Conservation (phyloP, 2,888 invertebrate species). For the Cephus runcator region DNA sequence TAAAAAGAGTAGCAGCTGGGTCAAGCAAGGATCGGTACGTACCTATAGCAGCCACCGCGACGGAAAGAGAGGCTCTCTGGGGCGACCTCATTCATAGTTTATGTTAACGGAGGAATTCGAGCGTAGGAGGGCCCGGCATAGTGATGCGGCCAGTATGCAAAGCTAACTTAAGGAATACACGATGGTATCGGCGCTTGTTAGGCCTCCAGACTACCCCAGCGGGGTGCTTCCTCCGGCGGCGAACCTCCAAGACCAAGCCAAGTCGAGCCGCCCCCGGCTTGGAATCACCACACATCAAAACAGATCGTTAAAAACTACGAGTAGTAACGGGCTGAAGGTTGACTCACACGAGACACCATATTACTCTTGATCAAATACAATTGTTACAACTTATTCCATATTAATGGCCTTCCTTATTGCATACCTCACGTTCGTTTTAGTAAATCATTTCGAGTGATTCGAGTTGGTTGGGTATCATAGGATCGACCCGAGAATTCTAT, state of each 20-base stretch:
- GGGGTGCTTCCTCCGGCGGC: conserved; percentile 47
- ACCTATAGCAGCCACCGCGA: not conserved
- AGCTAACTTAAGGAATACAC: conserved; percentile 35
- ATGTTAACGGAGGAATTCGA: conserved; percentile 29
- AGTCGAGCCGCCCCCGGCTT: conserved; percentile 24
- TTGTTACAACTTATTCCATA: not conserved
- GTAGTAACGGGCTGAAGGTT: not conserved
- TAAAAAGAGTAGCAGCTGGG: not conserved
- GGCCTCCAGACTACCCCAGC: conserved; percentile 50
- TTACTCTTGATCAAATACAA: not conserved
- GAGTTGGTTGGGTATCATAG: not conserved
- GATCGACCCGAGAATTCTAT: not conserved
- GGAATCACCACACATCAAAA: conserved; percentile 47
- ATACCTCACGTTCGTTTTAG: no score
- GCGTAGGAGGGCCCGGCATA: conserved; percentile 34
- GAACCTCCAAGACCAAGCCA: conserved; percentile 34
- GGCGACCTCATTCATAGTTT: conserved; percentile 35
- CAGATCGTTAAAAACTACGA: conserved; percentile 47
- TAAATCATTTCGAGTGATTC: not conserved
- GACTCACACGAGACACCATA: not conserved
- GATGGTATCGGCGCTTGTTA: conserved; percentile 54
- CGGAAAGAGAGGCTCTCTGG: not conserved
- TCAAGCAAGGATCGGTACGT: not conserved
- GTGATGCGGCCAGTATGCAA: conserved; percentile 34
- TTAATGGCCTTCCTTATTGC: no score